phyloP scores from a whole-genome alignment of 2,888 invertebrate species.

The Herminia tarsipennalis region DNA sequence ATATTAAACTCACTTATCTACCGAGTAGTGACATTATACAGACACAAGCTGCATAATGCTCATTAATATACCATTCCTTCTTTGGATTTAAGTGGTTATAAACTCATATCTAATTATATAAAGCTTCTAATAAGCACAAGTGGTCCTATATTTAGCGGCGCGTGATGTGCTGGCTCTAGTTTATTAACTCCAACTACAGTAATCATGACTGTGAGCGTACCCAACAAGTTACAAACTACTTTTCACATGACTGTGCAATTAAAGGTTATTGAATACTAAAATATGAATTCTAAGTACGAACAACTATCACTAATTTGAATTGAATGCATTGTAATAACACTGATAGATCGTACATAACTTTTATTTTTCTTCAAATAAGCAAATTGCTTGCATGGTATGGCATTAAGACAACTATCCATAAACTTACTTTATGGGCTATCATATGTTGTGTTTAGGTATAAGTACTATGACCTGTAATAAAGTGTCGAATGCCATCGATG shows the following conservation, averaged over 20 bases:
- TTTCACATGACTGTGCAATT: conserved; percentile 10
- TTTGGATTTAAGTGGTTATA: conserved; percentile 47
- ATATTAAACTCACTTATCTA: not conserved
- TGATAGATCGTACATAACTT: too few relatives aligned
- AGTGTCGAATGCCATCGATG: too few relatives aligned
- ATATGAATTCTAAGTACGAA: conserved; percentile 3
- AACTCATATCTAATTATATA: conserved; percentile 60
- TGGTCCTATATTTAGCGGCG: conserved; percentile 68
- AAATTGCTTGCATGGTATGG: too few relatives aligned
- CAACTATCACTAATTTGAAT: too few relatives aligned
- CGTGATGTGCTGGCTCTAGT: conserved; percentile 52
- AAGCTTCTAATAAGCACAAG: conserved; percentile 60
- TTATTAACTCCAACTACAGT: conserved; percentile 49
- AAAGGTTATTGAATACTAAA: conserved; percentile 12
- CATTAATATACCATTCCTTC: conserved; percentile 16
- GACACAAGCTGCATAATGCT: not conserved
- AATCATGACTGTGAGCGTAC: conserved; percentile 24
- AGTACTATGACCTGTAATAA: too few relatives aligned
- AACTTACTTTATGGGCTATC: too few relatives aligned
- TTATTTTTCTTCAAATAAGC: too few relatives aligned
- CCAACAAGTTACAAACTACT: conserved; percentile 18
- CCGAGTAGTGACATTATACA: not conserved
- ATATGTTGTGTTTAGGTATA: too few relatives aligned
- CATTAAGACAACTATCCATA: too few relatives aligned
- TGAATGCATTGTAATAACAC: too few relatives aligned